Percentiles rank a stretch among this genome's conserved stretches.
These are phyloP conservation scores for Indicator maculatus DNA, from an alignment of 2,113 vertebrate species.

Conservation along the genomic window DNA sequence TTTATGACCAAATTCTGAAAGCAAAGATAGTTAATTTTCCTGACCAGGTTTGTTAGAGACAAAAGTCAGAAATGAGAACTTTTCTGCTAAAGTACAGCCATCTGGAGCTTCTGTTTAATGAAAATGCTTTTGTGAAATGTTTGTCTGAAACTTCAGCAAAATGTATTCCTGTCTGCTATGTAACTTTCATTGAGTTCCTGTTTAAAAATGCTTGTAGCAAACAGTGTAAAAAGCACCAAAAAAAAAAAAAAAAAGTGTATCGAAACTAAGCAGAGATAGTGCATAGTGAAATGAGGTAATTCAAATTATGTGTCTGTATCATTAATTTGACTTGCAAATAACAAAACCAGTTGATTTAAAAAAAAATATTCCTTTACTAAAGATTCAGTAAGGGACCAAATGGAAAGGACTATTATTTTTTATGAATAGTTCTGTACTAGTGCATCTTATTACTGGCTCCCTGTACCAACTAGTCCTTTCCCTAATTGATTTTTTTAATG, in stretches of 20 bases:
- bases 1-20: neutral
- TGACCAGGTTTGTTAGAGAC: neutral
- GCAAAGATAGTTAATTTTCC: neutral
- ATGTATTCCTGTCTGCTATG: neutral
- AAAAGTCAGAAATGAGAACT: neutral
- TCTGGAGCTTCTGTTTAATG: neutral
- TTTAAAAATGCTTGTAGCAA: neutral
- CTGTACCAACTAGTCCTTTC: neutral
- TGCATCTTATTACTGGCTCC: neutral
- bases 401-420: neutral
- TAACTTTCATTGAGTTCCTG: neutral
- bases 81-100: neutral
- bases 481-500: conserved; percentile 35
- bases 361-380: neutral
- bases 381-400: neutral
- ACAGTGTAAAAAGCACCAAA: neutral
- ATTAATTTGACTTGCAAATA: neutral
- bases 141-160: neutral
- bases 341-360: neutral
- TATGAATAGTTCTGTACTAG: neutral
- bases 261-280: neutral
- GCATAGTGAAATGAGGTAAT: neutral
- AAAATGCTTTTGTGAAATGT: neutral
- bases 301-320: neutral
- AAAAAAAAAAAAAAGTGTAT: too few species aligned